Evolutionary conservation across 2,888 invertebrate species (phyloP).

Genomic region (Uropetala carovei): DNA sequence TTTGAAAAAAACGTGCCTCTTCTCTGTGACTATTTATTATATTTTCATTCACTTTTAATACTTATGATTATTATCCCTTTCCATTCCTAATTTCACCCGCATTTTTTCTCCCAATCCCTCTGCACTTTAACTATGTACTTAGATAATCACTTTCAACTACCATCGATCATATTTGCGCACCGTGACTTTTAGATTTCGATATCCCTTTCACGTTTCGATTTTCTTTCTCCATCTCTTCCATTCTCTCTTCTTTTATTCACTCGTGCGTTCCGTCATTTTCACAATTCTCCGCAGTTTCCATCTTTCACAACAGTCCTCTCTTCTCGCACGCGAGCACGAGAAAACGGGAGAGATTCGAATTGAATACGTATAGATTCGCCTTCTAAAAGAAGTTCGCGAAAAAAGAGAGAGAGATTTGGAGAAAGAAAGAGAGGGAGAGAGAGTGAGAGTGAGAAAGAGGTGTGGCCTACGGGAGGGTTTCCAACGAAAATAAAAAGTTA

Average conservation of each 20-base stretch:
- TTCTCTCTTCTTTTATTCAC: neutral
- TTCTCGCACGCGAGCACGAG: neutral
- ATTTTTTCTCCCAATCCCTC: too few relatives aligned
- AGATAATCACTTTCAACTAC: too few relatives aligned
- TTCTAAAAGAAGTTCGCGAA: neutral
- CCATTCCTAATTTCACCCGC: too few relatives aligned
- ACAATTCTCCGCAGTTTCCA: neutral
- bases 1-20: too few relatives aligned
- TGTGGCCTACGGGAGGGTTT: too few relatives aligned
- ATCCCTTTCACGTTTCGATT: neutral
- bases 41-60: too few relatives aligned
- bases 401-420: constrained; percentile 2
- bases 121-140: too few relatives aligned
- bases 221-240: neutral
- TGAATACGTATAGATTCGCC: neutral
- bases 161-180: too few relatives aligned
- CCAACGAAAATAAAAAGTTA: too few relatives aligned
- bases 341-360: neutral
- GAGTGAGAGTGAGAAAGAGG: neutral
- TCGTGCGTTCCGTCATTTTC: neutral
- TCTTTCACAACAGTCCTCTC: neutral
- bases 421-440: neutral
- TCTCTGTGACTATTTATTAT: too few relatives aligned
- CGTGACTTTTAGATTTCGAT: neutral
- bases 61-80: too few relatives aligned